A percentile compares a stretch with the other conserved stretches of the same genome.
Evolutionary conservation across 1,140 invertebrate species (phyloP).

Genomic region (Cherax quadricarinatus): DNA sequence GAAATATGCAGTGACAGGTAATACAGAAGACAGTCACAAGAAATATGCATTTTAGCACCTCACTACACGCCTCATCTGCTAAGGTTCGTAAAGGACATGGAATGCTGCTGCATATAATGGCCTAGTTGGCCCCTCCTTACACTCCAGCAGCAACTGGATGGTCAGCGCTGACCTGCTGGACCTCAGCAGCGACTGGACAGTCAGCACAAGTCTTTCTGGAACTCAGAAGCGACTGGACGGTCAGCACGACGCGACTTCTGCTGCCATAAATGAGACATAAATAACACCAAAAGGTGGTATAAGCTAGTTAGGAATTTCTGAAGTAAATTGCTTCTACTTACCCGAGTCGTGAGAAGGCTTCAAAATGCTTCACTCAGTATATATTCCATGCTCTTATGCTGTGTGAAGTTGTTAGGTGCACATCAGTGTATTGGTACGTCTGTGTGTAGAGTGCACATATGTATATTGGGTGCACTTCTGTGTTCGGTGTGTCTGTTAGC

Average conservation of each 20-base stretch:
- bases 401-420: not conserved
- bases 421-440: not conserved
- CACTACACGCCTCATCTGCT: not conserved
- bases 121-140: too few species aligned
- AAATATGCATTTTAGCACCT: not conserved
- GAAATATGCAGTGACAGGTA: not conserved
- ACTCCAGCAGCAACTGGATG: too few species aligned
- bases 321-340: not conserved
- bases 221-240: too few species aligned
- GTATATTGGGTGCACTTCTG: too few species aligned
- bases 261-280: not conserved
- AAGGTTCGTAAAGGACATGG: not conserved
- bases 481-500: too few species aligned
- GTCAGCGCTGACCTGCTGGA: too few species aligned
- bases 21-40: not conserved
- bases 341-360: not conserved
- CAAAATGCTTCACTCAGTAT: not conserved
- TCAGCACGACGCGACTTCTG: not conserved
- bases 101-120: not conserved
- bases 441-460: too few species aligned
- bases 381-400: not conserved
- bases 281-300: slow-evolving; percentile 18
- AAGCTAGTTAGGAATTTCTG: slow-evolving; percentile 5
- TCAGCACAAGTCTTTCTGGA: too few species aligned
- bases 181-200: too few species aligned